Evolutionary conservation across 2,888 invertebrate genomes (phyloP).

Genomic region (Colletes collaris): DNA sequence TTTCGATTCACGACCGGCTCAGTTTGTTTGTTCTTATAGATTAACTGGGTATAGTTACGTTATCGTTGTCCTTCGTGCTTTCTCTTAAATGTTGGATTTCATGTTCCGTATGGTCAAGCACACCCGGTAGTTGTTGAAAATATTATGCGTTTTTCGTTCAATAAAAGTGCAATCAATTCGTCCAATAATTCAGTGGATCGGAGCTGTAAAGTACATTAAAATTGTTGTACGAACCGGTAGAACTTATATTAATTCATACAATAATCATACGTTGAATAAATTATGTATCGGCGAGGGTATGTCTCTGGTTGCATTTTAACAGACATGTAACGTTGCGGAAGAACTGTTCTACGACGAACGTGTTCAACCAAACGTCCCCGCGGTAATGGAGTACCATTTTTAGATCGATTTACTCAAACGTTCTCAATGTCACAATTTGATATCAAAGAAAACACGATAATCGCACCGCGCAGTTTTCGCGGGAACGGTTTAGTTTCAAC

Average conservation of each 20-base stretch:
- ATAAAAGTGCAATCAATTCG: not conserved
- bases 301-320: not conserved
- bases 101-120: not conserved
- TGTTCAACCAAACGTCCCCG: not conserved
- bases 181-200: not conserved
- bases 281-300: not conserved
- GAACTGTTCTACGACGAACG: slow-evolving; percentile 1
- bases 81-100: slow-evolving; percentile 18
- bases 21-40: slow-evolving; percentile 33
- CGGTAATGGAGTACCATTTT: slow-evolving; percentile 2
- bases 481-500: not conserved
- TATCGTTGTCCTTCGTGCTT: slow-evolving; percentile 47
- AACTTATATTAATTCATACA: not conserved
- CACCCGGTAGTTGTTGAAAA: not conserved
- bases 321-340: not conserved
- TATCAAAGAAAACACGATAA: slow-evolving; percentile 10
- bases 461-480: not conserved
- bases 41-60: slow-evolving; percentile 39
- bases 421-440: slow-evolving; percentile 23
- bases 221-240: not conserved
- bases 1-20: slow-evolving; percentile 60
- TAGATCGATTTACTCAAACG: slow-evolving; percentile 27
- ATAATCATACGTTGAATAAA: not conserved
- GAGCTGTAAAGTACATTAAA: not conserved
- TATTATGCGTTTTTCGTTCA: not conserved